These are phyloP conservation scores for Phataginus tricuspis DNA, from an alignment of 2,797 vertebrate genomes.

Conservation along the genomic window DNA sequence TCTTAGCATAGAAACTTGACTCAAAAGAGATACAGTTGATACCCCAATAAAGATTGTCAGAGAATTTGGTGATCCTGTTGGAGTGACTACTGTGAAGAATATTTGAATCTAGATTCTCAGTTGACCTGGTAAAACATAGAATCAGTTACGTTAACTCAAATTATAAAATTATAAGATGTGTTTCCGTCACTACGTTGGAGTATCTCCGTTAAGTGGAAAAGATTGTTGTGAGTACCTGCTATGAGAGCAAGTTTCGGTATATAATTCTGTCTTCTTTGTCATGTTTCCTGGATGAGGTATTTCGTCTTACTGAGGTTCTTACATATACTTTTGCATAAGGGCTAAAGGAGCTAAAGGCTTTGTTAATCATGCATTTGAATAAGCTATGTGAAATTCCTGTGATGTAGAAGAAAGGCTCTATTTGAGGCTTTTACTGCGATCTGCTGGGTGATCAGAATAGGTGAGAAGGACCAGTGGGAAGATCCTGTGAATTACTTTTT, in stretches of 20 bases:
- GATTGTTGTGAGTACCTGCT: constrained; percentile 20
- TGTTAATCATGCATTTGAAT: constrained; percentile 35
- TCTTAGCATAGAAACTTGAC: constrained; percentile 37
- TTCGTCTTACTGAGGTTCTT: constrained; percentile 43
- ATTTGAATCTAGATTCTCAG: constrained; percentile 18
- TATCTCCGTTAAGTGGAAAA: constrained; percentile 42
- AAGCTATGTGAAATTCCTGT: constrained; percentile 39
- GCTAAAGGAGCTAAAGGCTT: constrained; percentile 32
- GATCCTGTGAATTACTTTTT: not conserved
- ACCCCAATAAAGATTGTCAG: not conserved
- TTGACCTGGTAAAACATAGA: constrained; percentile 30
- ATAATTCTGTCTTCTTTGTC: constrained; percentile 45
- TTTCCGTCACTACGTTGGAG: not conserved
- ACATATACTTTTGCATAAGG: constrained; percentile 5
- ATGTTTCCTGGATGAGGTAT: constrained; percentile 33
- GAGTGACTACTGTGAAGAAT: constrained; percentile 31
- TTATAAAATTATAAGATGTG: constrained; percentile 29
- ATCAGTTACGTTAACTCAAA: constrained; percentile 35
- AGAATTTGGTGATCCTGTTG: constrained; percentile 9
- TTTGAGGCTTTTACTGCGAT: constrained; percentile 56
- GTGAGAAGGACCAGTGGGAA: not conserved
- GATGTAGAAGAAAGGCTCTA: constrained; percentile 7
- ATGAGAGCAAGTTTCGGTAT: not conserved
- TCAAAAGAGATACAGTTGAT: constrained; percentile 29
- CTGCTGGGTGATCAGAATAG: not conserved